phyloP scores from a whole-genome alignment of 2,888 invertebrate genomes.

The Polylopha cassiicola region DNA sequence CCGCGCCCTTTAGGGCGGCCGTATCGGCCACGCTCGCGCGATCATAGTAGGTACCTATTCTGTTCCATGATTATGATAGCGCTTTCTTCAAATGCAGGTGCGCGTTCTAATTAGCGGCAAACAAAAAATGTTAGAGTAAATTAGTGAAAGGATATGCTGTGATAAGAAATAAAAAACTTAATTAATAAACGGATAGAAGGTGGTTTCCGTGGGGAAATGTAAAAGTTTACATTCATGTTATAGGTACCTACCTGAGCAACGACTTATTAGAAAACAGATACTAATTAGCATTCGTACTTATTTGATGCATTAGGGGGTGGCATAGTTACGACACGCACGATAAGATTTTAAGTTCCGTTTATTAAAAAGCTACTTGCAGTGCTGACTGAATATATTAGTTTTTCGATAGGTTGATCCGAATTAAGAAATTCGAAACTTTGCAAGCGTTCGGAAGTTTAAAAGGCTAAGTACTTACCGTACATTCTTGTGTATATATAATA shows the following conservation, averaged over 20 bases:
- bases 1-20: too few relatives aligned
- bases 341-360: too few relatives aligned
- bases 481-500: too few relatives aligned
- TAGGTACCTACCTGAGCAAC: constrained; percentile 33
- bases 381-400: too few relatives aligned
- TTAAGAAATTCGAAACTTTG: neutral
- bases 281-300: constrained; percentile 42
- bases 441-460: constrained; percentile 10
- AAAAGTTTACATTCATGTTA: constrained; percentile 40
- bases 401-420: too few relatives aligned
- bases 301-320: constrained; percentile 1
- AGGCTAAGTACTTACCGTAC: constrained; percentile 8
- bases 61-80: neutral
- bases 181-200: constrained; percentile 28
- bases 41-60: too few relatives aligned
- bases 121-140: constrained; percentile 1
- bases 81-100: constrained; percentile 4
- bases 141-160: constrained; percentile 1
- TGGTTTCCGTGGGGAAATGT: constrained; percentile 38
- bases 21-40: too few relatives aligned
- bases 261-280: constrained; percentile 25
- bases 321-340: too few relatives aligned
- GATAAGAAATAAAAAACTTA: constrained; percentile 26
- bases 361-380: too few relatives aligned
- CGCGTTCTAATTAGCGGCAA: constrained; percentile 9